Evolutionary conservation across 2,113 vertebrate species (phyloP).

Genomic region (Cairina moschata): DNA sequence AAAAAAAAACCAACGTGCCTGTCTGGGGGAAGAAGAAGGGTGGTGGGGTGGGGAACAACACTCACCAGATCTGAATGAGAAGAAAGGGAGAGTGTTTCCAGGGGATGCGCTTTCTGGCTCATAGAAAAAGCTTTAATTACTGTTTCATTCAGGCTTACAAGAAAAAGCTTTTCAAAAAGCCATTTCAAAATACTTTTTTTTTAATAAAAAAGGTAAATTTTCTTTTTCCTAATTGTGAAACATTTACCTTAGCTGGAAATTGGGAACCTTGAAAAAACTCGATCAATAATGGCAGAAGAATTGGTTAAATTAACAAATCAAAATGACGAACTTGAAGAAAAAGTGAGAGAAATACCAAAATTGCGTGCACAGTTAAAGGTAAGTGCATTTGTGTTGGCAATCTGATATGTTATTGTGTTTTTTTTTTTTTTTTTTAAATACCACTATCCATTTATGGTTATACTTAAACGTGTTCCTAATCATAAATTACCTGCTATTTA

Average conservation of each 20-base stretch:
- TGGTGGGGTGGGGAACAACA: too few species aligned
- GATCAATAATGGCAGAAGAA: conserved; percentile 94
- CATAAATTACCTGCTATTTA: background rate
- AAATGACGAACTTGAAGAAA: conserved; percentile 95
- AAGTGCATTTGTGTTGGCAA: conserved; percentile 14
- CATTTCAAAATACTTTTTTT: background rate
- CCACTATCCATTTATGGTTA: background rate
- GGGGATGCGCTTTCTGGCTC: background rate
- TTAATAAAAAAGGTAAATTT: background rate
- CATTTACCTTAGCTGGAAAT: conserved; percentile 88
- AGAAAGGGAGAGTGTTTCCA: background rate
- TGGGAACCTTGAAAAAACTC: conserved; percentile 90
- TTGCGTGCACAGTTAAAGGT: conserved; percentile 89
- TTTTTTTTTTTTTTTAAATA: background rate
- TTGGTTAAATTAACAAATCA: conserved; percentile 94
- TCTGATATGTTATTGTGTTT: background rate
- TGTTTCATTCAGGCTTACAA: background rate
- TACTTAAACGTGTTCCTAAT: background rate
- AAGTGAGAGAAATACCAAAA: conserved; percentile 90
- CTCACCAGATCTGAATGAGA: background rate
- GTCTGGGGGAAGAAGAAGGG: background rate
- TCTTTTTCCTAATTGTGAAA: background rate
- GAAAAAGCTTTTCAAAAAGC: background rate
- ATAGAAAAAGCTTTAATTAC: background rate
- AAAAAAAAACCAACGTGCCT: background rate